Evolutionary conservation across 1,140 invertebrate genomes (phyloP), one percentile per base, ranked within the genome.

Genomic region (Oryzaephilus surinamensis): DNA sequence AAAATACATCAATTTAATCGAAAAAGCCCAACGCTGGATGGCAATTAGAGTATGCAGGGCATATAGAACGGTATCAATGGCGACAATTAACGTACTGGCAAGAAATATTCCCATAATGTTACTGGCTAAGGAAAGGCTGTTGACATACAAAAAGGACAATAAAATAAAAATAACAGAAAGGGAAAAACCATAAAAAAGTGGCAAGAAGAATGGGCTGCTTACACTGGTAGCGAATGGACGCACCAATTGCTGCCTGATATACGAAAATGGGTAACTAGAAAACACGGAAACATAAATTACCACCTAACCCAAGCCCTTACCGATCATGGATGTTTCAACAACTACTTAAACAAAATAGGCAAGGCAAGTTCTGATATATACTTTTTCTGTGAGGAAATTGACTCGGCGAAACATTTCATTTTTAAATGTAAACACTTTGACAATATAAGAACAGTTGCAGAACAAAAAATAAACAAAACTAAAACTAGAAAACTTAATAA

Each of bases 11-110:
- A 26, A 42, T n/a, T n/a, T n/a, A n/a, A n/a, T n/a, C 14, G 37
- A 36, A 11, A 38, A 23, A 4, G 43, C 48, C 2, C 46, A 55
- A 28, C 35, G 53, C 10, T 38, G 19, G 11, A 33, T 43, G 18
- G n/a, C 26, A 7, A 30, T 51, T 1, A 32, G 46, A 28, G 28
- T 39, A 6, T 31, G 18, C 13, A 30, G 14, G 5, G 48, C 47
- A 10, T 55, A 51, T 33, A 34, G 42, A 6, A 52, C 50, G 14
- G 36, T 50, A 0, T 54, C 58, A 3, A 43, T 31, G 2, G 41
- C 41, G 2, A 45, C 52, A 1, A 6, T 1, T n/a, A 50, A 6
- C 40, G 53, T 21, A 0, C 11, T 57, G 7, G 17, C 38, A 6
- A 46, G 41, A 2, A 13, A 11, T 0, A 14, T 42, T 1, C 50